Percentiles rank a stretch among this genome's conserved stretches.
Conservation (phyloP, 2,797 vertebrate genomes). For the Spheniscus humboldti region DNA sequence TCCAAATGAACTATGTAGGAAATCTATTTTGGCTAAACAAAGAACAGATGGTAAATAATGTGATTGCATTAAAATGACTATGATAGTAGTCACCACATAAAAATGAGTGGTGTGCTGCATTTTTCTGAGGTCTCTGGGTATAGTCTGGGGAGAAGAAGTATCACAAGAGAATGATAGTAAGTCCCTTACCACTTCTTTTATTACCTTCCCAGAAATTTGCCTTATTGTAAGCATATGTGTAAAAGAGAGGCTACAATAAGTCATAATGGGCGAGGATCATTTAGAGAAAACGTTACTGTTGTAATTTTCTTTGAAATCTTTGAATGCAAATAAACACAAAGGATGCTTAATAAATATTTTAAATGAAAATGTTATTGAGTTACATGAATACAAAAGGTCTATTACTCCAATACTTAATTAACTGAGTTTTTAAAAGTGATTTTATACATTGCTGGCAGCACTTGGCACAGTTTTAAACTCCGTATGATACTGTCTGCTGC, state of each 20-base stretch:
- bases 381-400: conserved; percentile 35
- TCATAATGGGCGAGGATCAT: neutral
- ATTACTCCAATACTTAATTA: conserved; percentile 15
- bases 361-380: conserved; percentile 35
- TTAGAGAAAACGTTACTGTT: neutral
- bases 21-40: conserved; percentile 71
- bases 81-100: conserved; percentile 34
- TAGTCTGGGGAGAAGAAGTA: neutral
- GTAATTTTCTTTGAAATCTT: conserved; percentile 31
- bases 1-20: conserved; percentile 64
- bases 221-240: conserved; percentile 10
- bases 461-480: neutral
- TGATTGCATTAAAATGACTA: conserved; percentile 59
- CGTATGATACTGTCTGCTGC: neutral
- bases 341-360: conserved; percentile 41
- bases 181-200: conserved; percentile 34
- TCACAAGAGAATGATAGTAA: neutral
- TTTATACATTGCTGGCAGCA: neutral
- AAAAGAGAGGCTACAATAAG: conserved; percentile 15
- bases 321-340: conserved; percentile 43
- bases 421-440: neutral
- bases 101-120: conserved; percentile 43
- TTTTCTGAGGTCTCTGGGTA: conserved; percentile 31
- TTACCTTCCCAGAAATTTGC: neutral
- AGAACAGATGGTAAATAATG: conserved; percentile 71